Percentiles rank a stretch among this genome's conserved stretches.
Conservation (phyloP, 1,140 invertebrate genomes). For the Brachystomella parvula region DNA sequence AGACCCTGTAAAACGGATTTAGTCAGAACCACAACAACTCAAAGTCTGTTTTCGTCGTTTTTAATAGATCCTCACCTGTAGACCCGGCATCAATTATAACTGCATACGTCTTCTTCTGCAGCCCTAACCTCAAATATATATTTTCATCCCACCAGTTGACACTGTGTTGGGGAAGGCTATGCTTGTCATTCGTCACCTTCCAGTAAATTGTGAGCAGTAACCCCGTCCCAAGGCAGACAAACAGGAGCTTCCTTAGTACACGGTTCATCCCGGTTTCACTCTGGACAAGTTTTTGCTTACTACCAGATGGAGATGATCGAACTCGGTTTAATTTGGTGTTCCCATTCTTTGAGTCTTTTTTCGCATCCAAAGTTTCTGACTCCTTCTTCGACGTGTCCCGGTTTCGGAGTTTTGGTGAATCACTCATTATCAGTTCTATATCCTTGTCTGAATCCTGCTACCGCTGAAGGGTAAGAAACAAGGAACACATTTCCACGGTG, state of each 20-base stretch:
- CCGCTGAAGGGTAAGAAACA: not conserved
- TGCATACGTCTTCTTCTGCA: conserved; percentile 68
- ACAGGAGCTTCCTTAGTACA: conserved; percentile 2
- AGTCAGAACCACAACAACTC: conserved; percentile 80
- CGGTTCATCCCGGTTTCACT: conserved; percentile 18
- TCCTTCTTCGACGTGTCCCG: conserved; percentile 16
- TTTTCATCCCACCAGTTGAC: conserved; percentile 46
- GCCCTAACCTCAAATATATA: conserved; percentile 57
- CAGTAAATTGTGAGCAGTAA: conserved; percentile 9
- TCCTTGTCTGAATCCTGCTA: not conserved
- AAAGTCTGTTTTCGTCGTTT: not conserved
- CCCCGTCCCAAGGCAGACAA: conserved; percentile 7
- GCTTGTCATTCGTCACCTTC: conserved; percentile 7
- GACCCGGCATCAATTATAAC: conserved; percentile 95
- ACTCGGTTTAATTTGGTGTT: not conserved
- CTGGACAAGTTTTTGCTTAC: not conserved
- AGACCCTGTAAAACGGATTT: no score
- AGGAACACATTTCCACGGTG: not conserved
- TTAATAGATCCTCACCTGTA: not conserved
- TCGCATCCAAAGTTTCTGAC: not conserved
- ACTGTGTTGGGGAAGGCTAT: conserved; percentile 34
- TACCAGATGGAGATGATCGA: not conserved
- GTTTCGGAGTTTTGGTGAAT: conserved; percentile 24
- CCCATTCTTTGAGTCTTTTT: conserved; percentile 13
- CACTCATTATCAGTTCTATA: conserved; percentile 18